Evolutionary conservation across 2,797 vertebrate genomes (phyloP).

Genomic region (Leptoclinus maculatus): DNA sequence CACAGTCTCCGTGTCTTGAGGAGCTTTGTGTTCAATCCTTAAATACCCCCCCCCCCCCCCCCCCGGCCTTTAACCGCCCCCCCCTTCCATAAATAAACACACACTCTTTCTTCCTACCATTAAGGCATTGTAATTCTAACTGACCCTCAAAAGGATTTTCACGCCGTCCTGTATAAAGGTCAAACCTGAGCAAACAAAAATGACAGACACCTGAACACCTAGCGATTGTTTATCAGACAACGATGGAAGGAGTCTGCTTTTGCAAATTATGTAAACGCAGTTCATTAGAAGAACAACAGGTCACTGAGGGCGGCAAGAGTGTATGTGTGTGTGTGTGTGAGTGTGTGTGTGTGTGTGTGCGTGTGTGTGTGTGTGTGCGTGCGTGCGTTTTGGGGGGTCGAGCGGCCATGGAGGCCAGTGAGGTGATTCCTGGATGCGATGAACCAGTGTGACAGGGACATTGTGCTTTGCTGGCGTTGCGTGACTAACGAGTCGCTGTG

Average conservation of each 20-base stretch:
- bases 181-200: neutral
- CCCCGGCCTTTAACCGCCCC: neutral
- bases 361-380: conserved; percentile 18
- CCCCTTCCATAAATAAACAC: conserved; percentile 29
- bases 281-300: conserved; percentile 61
- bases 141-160: neutral
- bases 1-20: conserved; percentile 47
- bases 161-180: neutral
- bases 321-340: conserved; percentile 6
- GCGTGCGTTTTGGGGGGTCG: neutral
- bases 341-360: conserved; percentile 8
- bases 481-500: conserved; percentile 77
- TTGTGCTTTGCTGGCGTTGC: conserved; percentile 77
- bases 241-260: neutral
- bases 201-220: neutral
- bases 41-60: conserved; percentile 1
- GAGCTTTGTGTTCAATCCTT: conserved; percentile 60
- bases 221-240: neutral
- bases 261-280: conserved; percentile 15
- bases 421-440: conserved; percentile 52
- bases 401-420: conserved; percentile 10
- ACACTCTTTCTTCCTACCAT: conserved; percentile 39
- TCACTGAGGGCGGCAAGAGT: conserved; percentile 18
- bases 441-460: conserved; percentile 75
- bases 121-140: conserved; percentile 9